Evolutionary conservation across 2,113 vertebrate species (phyloP).

Genomic region (Campylomormyrus numenius): DNA sequence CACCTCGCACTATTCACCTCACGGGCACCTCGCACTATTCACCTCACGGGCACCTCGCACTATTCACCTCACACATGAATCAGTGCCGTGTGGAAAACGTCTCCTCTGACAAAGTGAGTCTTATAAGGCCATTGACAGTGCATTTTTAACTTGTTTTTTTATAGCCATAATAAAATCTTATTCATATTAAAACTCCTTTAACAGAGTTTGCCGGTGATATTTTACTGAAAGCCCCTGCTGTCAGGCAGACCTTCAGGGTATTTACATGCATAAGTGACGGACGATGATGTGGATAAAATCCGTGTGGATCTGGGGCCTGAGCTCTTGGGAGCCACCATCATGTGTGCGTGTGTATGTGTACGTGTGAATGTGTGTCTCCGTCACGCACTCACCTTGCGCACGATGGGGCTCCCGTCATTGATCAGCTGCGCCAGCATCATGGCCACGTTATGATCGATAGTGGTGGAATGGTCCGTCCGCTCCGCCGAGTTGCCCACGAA

Average conservation of each 20-base stretch:
- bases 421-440: conserved; percentile 98
- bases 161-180: not conserved
- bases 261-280: not conserved
- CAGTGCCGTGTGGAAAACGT: not conserved
- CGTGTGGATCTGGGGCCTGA: not conserved
- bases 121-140: not conserved
- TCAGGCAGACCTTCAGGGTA: not conserved
- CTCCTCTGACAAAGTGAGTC: not conserved
- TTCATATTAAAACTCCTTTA: not conserved
- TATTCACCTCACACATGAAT: not conserved
- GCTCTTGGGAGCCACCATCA: not conserved
- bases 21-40: not conserved
- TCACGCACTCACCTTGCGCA: conserved; percentile 73
- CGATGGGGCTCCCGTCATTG: conserved; percentile 90
- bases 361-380: too few species aligned
- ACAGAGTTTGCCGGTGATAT: not conserved
- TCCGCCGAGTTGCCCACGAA: conserved; percentile 94
- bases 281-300: not conserved
- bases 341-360: too few species aligned
- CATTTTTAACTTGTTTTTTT: not conserved
- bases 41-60: too few species aligned
- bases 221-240: not conserved
- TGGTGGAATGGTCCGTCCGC: conserved; percentile 94
- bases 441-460: conserved; percentile 96
- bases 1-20: too few species aligned